Percentiles rank a stretch among this genome's conserved stretches.
Conservation (phyloP, 2,888 invertebrate species). For the Synanthedon vespiformis region DNA sequence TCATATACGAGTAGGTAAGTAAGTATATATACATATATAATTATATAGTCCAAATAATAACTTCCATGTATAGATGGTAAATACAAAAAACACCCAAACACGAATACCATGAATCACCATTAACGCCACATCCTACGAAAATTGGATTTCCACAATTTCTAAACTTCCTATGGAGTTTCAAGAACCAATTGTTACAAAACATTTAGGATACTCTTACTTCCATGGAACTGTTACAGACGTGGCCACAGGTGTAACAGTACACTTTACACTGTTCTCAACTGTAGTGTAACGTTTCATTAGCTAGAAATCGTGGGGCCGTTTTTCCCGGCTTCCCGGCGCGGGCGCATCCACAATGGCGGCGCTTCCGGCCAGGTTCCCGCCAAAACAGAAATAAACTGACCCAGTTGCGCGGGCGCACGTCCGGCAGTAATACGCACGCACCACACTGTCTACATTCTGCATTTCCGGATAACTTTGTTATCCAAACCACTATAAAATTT, state of each 20-base stretch:
- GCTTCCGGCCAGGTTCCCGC: conserved; percentile 69
- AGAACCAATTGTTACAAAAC: conserved; percentile 19
- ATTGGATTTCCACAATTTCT: conserved; percentile 17
- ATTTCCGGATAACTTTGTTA: conserved; percentile 60
- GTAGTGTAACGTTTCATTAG: conserved; percentile 60
- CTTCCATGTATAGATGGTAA: conserved; percentile 9
- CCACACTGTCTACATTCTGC: conserved; percentile 48
- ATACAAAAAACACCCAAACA: neutral
- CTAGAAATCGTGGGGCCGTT: conserved; percentile 62
- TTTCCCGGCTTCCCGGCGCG: conserved; percentile 61
- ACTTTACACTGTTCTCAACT: conserved; percentile 27
- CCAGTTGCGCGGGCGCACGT: conserved; percentile 58
- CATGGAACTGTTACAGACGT: conserved; percentile 29
- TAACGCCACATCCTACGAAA: conserved; percentile 6
- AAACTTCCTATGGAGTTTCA: conserved; percentile 35
- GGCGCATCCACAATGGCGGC: conserved; percentile 61
- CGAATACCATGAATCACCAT: too few species aligned
- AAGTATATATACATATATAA: too few species aligned
- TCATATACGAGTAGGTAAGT: too few species aligned
- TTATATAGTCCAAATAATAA: too few species aligned
- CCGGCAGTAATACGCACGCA: conserved; percentile 32
- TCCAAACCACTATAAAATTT: conserved; percentile 45
- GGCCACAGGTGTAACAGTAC: conserved; percentile 31
- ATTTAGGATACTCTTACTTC: conserved; percentile 41
- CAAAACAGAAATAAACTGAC: conserved; percentile 70